A percentile compares a stretch with the other conserved stretches of the same genome.
These are phyloP conservation scores for Brachycybe producta DNA, from an alignment of 2,888 invertebrate genomes.

Conservation along the genomic window DNA sequence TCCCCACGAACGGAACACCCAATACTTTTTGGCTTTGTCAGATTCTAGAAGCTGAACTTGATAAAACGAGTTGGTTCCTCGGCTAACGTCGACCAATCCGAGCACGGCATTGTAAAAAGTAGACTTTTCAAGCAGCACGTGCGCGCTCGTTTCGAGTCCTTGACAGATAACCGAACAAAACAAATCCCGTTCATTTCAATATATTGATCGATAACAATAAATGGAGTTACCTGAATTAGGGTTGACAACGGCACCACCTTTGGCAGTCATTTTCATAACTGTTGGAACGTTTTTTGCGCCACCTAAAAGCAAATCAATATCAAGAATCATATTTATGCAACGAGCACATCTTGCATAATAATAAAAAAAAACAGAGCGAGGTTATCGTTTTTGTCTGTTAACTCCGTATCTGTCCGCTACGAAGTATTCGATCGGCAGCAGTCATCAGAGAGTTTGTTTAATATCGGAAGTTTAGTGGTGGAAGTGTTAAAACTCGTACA, in stretches of 20 bases:
- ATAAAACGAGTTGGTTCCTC: conserved; percentile 84
- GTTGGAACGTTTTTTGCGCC: conserved; percentile 30
- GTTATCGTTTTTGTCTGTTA: too few species aligned
- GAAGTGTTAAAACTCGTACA: conserved; percentile 24
- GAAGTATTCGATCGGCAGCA: conserved; percentile 24
- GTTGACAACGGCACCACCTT: conserved; percentile 86
- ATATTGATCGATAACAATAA: neutral
- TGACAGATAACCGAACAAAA: neutral
- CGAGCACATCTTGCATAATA: too few species aligned
- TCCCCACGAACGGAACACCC: conserved; percentile 88
- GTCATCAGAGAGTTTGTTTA: conserved; percentile 32
- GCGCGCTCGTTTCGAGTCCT: conserved; percentile 56
- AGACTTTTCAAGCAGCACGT: conserved; percentile 47
- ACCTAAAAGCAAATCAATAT: neutral
- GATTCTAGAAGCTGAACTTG: conserved; percentile 78
- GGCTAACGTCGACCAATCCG: conserved; percentile 69
- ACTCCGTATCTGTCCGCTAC: conserved; percentile 33
- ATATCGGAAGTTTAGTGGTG: conserved; percentile 27
- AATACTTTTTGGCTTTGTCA: conserved; percentile 51
- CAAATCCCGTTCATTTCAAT: neutral
- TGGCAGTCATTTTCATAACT: conserved; percentile 54
- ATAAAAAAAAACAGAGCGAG: too few species aligned
- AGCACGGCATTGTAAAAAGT: conserved; percentile 65
- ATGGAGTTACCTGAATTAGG: conserved; percentile 53
- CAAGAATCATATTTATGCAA: neutral